A percentile compares a stretch with the other conserved stretches of the same genome.
These are phyloP conservation scores for Halictus quadricinctus DNA, from an alignment of 2,888 invertebrate species.

Conservation along the genomic window DNA sequence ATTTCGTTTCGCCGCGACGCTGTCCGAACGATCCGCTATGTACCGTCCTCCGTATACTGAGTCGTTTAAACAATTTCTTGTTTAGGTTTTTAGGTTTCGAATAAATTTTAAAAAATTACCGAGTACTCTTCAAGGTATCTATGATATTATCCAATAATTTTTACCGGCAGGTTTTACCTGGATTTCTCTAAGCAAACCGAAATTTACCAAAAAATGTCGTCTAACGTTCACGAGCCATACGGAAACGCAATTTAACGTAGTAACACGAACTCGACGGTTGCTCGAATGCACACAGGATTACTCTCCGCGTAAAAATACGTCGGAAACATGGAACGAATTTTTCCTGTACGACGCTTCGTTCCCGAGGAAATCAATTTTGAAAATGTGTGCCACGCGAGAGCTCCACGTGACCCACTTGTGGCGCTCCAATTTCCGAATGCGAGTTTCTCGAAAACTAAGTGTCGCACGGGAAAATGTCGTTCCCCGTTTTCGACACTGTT, in stretches of 20 bases:
- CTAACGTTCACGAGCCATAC: neutral
- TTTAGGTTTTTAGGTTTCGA: neutral
- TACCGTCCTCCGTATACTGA: neutral
- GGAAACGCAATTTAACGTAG: neutral
- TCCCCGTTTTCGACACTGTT: neutral
- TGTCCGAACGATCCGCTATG: neutral
- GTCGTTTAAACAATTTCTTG: neutral
- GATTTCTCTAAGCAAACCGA: neutral
- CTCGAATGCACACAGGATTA: neutral
- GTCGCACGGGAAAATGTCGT: neutral
- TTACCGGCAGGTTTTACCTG: neutral
- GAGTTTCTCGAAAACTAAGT: neutral
- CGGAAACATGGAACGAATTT: conserved; percentile 6
- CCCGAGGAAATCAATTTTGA: neutral
- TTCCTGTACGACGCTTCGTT: neutral
- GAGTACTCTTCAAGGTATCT: neutral
- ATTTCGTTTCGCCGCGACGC: neutral
- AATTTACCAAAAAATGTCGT: neutral
- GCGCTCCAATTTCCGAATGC: neutral
- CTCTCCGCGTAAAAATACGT: neutral
- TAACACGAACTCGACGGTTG: neutral
- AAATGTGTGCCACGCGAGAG: neutral
- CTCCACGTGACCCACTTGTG: conserved; percentile 4
- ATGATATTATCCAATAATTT: neutral
- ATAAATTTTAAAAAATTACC: neutral